Evolutionary conservation across 2,113 vertebrate species (phyloP).

Genomic region (Nycticryphes semicollaris): DNA sequence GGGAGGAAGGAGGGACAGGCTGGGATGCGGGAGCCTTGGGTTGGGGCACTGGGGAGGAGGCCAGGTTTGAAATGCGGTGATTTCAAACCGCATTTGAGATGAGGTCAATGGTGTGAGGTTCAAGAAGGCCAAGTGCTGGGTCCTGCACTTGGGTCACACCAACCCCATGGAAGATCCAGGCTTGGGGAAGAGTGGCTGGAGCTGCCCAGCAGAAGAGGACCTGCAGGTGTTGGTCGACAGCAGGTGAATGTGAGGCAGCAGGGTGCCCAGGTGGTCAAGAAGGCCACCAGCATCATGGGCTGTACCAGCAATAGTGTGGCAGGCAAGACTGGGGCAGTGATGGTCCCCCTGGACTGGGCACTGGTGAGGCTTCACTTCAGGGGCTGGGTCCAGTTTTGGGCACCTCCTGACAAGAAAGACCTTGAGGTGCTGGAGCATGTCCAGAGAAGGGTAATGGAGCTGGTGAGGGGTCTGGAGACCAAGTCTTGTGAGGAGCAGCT

Average conservation of each 20-base stretch:
- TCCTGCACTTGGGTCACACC: background rate
- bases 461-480: too few relatives aligned
- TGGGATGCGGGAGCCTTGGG: background rate
- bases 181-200: background rate
- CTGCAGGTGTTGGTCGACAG: background rate
- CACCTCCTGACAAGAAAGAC: too few relatives aligned
- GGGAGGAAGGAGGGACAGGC: too few relatives aligned
- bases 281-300: background rate
- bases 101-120: background rate
- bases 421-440: too few relatives aligned
- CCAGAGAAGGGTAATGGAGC: too few relatives aligned
- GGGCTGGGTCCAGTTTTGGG: too few relatives aligned
- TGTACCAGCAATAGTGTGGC: too few relatives aligned
- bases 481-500: too few relatives aligned
- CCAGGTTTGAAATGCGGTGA: background rate
- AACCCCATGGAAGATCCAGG: background rate
- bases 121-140: background rate
- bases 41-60: too few relatives aligned
- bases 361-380: too few relatives aligned
- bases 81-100: background rate
- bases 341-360: too few relatives aligned
- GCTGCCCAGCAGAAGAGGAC: background rate
- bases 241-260: background rate
- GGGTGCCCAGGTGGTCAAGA: background rate
- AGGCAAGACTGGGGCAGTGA: too few relatives aligned